Evolutionary conservation across 2,888 invertebrate species (phyloP), one percentile per base, ranked within the genome.

Genomic region (Blastobasis adustella): DNA sequence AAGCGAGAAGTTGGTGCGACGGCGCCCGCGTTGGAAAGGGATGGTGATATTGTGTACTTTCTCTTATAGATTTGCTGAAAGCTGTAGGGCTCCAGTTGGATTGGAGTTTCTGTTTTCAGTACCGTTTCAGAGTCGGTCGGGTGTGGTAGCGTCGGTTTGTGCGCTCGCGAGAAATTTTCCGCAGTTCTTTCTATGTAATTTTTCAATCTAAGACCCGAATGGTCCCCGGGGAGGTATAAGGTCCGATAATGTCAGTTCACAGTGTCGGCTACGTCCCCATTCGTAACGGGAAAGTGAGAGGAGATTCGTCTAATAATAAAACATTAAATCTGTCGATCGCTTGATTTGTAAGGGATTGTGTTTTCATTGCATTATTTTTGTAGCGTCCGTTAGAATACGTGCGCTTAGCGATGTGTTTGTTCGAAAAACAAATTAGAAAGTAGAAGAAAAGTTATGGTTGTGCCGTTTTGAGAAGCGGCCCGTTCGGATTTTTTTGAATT

Each of bases 31-130:
- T 54, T 53, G 51, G 73, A 82, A 55, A 66, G 61, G 62, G 80
- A 82, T 51, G 49, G 63, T 44, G 37, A 59, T 54, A 57, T 58
- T 63, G 59, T 67, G 66, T 67, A 70, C 65, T 68, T 68, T 80
- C 81, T 73, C 76, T 76, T 85, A 84, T 85, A 83, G 86, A 86
- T 86, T 80, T 82, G 76, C 78, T 78, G 78, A 82, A 82, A 80
- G 76, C 80, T 73, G 69, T 65, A 67, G 63, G 61, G 63, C 62
- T 58, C 60, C 55, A 54, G 56, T 62, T 59, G 59, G 60, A 61
- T 56, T n/a, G 8, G 42, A 40, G 37, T 37, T 60, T 62, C 59
- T 60, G 58, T 60, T 63, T 65, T 66, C 69, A 69, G 71, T 71
- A 53, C 58, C 56, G 60, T 56, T 51, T 55, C 49, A 51, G 52